Base-by-base conservation (phyloP, 2,888 invertebrate genomes). In the Branchipolynoe longqiensis region DNA sequence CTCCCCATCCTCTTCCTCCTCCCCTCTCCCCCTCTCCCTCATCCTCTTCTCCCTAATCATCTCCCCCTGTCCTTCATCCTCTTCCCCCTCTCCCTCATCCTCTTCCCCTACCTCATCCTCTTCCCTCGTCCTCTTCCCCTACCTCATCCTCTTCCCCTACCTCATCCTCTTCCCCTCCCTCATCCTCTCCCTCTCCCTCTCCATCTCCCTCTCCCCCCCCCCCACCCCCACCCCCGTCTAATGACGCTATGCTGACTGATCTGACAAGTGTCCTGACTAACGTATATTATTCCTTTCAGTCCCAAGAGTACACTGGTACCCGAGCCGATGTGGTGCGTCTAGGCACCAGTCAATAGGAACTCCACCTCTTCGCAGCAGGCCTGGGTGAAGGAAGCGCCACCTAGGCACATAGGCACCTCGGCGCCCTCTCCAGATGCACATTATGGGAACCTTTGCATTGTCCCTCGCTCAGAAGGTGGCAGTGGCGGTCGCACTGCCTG, bases 401-500 rank as follows among this genome's bases (percentile, higher is more conserved):
- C n/a, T n/a, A n/a, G n/a, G n/a, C n/a, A n/a, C n/a, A n/a, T n/a
- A n/a, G 8, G 48, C 48, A 12, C 48, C 8, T 18, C 48, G 18
- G 18, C 48, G 8, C 48, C 62, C n/a, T 62, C 62, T 62, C 28
- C n/a, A n/a, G n/a, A n/a, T n/a, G n/a, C n/a, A n/a, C n/a, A 78
- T 14, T 4, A 78, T 78, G 78, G 78, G 78, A 28, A 54, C 28
- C 25, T 78, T 78, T 54, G 78, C 41, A 25, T n/a, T 62, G 3
- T 25, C 83, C 6, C 33, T 83, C 12, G 59, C 85, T 28, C 88
- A 88, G 62, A 88, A 88, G 85, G 40, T 89, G 48, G 87, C 90
- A 22, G 87, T 92, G n/a, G 86, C 89, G 31, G 86, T 91, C 6
- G 91, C 91, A 33, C 84, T 91, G 31, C 92, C 92, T 36, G 90